Evolutionary conservation across 2,888 invertebrate species (phyloP), one percentile per base, ranked within the genome.

Genomic region (Phorcus lineatus): DNA sequence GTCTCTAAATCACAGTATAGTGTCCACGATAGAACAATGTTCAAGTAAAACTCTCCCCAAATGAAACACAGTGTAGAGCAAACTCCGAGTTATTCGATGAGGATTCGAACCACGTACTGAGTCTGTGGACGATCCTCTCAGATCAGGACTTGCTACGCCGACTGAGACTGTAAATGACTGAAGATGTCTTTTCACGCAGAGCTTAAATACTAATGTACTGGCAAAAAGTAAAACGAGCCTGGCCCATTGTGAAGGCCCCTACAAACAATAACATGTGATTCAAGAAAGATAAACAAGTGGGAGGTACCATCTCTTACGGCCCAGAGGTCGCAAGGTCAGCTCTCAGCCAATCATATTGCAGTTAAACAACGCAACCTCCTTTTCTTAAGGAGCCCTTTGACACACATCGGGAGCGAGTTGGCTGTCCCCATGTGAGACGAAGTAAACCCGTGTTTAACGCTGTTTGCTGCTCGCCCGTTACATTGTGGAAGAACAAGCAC

Each of bases 211-310:
- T 62, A 62, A 28, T 16, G 28, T 24, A 28, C 62, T 24, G 28
- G 62, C 62, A 62, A 62, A 28, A 17, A 62, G 16, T 28, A 62
- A 62, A 62, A 62, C 24, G 24, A 47, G 28, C 22, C 24, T 62
- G 62, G 62, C 24, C 28, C 16, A 13, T 28, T 16, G 62, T 62
- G 1, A 13, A 28, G 24, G 24, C 62, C 19, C 62, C 9, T 28
- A 62, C 62, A 62, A 62, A 62, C 62, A 62, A 62, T 28, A 62
- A 62, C 62, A 62, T 62, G 62, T 62, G 62, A 62, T 62, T 28
- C 24, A 22, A 24, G 62, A 24, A 62, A n/a, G 16, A 28, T 62
- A 24, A 62, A 62, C 62, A 62, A 28, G 28, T 24, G 62, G 28
- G 28, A 11, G 28, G 62, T 28, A 24, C 28, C 62, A n/a, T 7